Percentiles rank a stretch among this genome's conserved stretches.
phyloP scores from a whole-genome alignment of 2,797 vertebrate genomes.

The Lepus oiostolus region DNA sequence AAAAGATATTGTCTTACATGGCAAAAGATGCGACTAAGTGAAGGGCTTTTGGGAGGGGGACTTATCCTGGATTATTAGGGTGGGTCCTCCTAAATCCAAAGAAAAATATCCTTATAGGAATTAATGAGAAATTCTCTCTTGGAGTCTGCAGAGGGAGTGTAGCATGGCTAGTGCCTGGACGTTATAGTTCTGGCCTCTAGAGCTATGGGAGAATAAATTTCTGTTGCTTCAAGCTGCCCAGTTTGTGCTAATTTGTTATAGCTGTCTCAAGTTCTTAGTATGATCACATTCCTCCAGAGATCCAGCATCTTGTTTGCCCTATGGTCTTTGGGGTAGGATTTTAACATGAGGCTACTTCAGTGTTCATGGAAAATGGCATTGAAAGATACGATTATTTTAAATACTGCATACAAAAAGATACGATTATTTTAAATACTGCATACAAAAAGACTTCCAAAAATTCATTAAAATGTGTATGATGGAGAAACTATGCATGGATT shows the following conservation, averaged over 20 bases:
- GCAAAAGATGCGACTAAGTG: neutral
- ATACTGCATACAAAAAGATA: neutral
- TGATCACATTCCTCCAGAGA: no score
- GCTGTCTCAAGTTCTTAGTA: no score
- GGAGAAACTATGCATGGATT: no score
- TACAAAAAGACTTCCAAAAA: neutral
- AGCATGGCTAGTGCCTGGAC: neutral
- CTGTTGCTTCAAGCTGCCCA: no score
- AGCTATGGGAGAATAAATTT: neutral
- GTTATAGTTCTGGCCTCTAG: neutral
- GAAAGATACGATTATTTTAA: no score
- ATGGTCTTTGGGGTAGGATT: neutral
- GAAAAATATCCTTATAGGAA: neutral
- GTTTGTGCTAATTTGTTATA: neutral
- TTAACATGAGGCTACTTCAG: neutral
- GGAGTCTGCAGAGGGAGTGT: neutral
- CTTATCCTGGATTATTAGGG: neutral
- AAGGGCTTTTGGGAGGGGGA: neutral
- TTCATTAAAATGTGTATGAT: no score
- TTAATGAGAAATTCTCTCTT: neutral
- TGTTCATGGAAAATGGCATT: no score
- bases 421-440: no score
- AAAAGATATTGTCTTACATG: neutral
- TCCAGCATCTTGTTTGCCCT: no score
- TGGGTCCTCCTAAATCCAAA: neutral